Base-by-base conservation (phyloP, 2,113 vertebrate genomes). In the Ia io region DNA sequence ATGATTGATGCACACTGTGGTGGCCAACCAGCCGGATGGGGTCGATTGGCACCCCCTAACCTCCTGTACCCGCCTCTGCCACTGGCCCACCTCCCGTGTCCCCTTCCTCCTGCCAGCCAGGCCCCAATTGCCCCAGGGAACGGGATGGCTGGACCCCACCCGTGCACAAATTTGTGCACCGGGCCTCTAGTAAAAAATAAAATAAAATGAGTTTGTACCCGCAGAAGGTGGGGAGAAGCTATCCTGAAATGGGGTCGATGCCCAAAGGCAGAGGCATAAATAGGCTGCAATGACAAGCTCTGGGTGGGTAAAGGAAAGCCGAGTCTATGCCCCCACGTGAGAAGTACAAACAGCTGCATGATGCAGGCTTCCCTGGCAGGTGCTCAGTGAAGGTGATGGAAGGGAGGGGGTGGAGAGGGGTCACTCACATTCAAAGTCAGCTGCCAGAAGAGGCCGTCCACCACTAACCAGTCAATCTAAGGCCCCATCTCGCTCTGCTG, bases 281-380 rank as follows among this genome's bases (percentile, higher is more conserved):
- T 1, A 9, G 5, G 20, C 47, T 32, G 32, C 49, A 16, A 7
- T 0, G 51, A 59, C 2, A 0, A 1, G 53, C 37, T 37, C 32
- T 2, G 1, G 11, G 6, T 3, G 44, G 40, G 51, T 0, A 8
- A 3, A 3, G 49, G 18, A 56, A 17, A 56, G 6, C 0, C 1
- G 4, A n/a, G 20, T 2, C 53, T 22, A 0, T 4, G 47, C 17
- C 37, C 10, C n/a, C 61, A 25, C 61, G 30, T 17, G n/a, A 53
- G 37, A 35, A 12, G 32, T 0, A 30, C 0, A 3, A 5, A 28
- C 0, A 7, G 16, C 7, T 9, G 9, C 2, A 0, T 0, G 0
- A 6, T 32, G 14, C 22, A 10, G 42, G 40, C 56, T 28, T 71
- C 47, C 28, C 9, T 0, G 5, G 1, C 51, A 14, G 47, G 49